These are phyloP conservation scores for Luscinia megarhynchos DNA, from an alignment of 2,797 vertebrate species.

Conservation along the genomic window DNA sequence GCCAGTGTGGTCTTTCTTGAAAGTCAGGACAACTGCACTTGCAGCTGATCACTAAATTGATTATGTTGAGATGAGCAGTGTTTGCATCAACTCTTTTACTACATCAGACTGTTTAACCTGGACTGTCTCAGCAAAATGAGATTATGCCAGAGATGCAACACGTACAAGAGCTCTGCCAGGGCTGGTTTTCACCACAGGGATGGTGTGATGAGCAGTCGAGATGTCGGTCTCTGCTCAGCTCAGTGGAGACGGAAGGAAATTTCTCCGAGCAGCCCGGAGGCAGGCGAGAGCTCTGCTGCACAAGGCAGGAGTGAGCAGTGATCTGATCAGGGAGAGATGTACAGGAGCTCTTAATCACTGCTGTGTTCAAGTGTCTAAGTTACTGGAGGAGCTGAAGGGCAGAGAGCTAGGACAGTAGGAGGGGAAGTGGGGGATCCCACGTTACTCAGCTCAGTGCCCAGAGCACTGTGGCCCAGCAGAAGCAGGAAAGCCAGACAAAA, in stretches of 20 bases:
- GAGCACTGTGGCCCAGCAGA: not conserved
- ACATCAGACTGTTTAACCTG: not conserved
- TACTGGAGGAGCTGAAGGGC: not conserved
- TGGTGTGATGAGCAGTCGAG: accelerated
- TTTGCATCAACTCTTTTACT: conserved; percentile 1
- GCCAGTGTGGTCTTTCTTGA: not conserved
- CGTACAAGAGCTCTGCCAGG: not conserved
- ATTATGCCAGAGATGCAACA: not conserved
- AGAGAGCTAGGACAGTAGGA: not conserved
- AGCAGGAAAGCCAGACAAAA: not conserved
- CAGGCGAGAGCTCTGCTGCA: not conserved
- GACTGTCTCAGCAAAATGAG: conserved; percentile 5
- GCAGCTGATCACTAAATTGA: not conserved
- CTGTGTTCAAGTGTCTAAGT: not conserved
- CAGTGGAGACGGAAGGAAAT: not conserved
- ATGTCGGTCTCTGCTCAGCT: not conserved
- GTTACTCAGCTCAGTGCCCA: not conserved
- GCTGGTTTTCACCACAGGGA: not conserved
- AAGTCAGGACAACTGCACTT: not conserved
- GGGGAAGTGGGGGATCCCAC: accelerated
- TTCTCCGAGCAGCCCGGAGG: not conserved
- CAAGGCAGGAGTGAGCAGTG: not conserved
- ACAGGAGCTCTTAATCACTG: not conserved
- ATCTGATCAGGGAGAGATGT: not conserved
- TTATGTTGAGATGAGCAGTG: not conserved